Percentiles rank a stretch among this genome's conserved stretches.
phyloP scores from a whole-genome alignment of 2,888 invertebrate genomes.

The Lasioglossum morio region DNA sequence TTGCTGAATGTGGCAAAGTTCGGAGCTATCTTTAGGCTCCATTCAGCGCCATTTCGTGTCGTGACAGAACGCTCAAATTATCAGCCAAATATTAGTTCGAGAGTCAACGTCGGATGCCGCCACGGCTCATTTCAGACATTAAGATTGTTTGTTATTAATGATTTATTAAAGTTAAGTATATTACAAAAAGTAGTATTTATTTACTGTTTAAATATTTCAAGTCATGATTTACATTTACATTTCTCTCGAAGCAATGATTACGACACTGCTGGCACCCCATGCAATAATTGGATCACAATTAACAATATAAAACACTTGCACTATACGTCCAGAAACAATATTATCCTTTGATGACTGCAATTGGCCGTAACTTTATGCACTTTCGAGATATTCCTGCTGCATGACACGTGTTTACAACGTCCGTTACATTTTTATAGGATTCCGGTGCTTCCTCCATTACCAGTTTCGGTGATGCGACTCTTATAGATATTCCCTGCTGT shows the following conservation, averaged over 20 bases:
- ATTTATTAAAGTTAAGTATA: slow-evolving; percentile 31
- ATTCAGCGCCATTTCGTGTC: too few species aligned
- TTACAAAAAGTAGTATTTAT: slow-evolving; percentile 38
- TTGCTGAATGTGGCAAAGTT: too few species aligned
- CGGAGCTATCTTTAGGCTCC: too few species aligned
- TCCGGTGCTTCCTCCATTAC: slow-evolving; percentile 99
- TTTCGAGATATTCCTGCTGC: slow-evolving; percentile 98
- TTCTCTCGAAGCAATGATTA: not conserved
- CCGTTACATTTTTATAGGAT: slow-evolving; percentile 99
- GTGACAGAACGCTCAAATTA: too few species aligned
- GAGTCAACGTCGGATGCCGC: too few species aligned
- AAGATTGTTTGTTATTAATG: slow-evolving; percentile 33
- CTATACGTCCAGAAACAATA: not conserved
- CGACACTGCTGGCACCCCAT: not conserved
- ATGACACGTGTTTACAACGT: slow-evolving; percentile 99
- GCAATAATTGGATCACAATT: slow-evolving; percentile 11
- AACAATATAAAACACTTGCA: not conserved
- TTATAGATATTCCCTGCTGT: slow-evolving; percentile 94
- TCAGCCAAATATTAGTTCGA: too few species aligned
- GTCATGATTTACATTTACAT: not conserved
- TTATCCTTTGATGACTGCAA: slow-evolving; percentile 98
- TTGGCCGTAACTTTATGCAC: slow-evolving; percentile 97
- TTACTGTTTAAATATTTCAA: slow-evolving; percentile 8
- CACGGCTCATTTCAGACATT: too few species aligned
- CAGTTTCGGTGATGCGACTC: slow-evolving; percentile 99